A percentile compares a stretch with the other conserved stretches of the same genome.
Conservation (phyloP, 2,888 invertebrate species). For the Drosophila neoperkinsi region DNA sequence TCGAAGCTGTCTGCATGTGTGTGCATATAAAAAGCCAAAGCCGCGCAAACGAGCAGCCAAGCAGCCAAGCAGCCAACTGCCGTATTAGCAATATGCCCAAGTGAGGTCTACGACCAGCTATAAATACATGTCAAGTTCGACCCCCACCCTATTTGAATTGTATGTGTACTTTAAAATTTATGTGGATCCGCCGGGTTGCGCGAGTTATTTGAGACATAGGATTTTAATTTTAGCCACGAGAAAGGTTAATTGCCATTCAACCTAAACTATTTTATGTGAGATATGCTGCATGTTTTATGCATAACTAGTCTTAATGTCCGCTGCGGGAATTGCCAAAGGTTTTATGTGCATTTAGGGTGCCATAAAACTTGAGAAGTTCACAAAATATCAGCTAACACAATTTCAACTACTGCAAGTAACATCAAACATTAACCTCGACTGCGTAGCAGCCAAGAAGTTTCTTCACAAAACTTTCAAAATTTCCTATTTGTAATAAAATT, state of each 20-base stretch:
- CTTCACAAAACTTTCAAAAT: slow-evolving; percentile 19
- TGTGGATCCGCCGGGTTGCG: slow-evolving; percentile 46
- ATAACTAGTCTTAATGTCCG: slow-evolving; percentile 62
- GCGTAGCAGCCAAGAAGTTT: slow-evolving; percentile 12
- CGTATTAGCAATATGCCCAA: slow-evolving; percentile 72
- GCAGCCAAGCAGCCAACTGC: slow-evolving; percentile 44
- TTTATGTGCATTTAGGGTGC: slow-evolving; percentile 69
- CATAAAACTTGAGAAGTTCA: slow-evolving; percentile 60
- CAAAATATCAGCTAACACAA: slow-evolving; percentile 25
- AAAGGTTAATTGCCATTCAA: slow-evolving; percentile 75
- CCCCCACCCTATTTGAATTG: slow-evolving; percentile 6
- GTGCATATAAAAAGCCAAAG: slow-evolving; percentile 4
- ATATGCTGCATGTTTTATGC: slow-evolving; percentile 31
- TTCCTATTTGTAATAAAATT: slow-evolving; percentile 36
- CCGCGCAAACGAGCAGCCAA: slow-evolving; percentile 19
- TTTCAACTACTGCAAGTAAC: slow-evolving; percentile 16
- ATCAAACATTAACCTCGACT: slow-evolving; percentile 61
- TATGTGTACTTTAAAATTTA: slow-evolving; percentile 53
- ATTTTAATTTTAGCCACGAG: slow-evolving; percentile 70
- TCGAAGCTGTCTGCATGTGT: slow-evolving; percentile 16
- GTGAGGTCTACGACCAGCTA: slow-evolving; percentile 68
- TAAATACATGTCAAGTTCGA: slow-evolving; percentile 72
- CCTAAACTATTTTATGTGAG: slow-evolving; percentile 61
- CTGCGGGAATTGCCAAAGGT: slow-evolving; percentile 64
- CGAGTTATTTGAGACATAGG: slow-evolving; percentile 68